phyloP scores from a whole-genome alignment of 1,140 invertebrate genomes.

The Hylaeus volcanicus region DNA sequence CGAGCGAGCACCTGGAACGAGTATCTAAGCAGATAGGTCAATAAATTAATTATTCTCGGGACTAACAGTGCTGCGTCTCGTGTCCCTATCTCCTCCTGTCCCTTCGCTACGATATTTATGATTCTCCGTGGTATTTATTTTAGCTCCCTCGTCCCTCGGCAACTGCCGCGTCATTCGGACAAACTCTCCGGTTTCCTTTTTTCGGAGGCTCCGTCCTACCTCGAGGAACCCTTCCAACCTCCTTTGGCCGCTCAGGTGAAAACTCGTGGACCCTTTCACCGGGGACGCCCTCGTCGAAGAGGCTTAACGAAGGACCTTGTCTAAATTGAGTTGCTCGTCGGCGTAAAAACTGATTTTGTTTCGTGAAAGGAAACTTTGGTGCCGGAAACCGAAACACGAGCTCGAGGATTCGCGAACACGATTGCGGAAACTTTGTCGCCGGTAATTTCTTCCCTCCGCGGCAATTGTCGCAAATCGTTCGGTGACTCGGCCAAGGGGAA shows the following conservation, averaged over 20 bases:
- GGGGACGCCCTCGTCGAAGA: background rate
- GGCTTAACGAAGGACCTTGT: background rate
- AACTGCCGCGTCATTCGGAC: slow-evolving; percentile 32
- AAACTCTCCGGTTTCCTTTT: background rate
- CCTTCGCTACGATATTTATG: slow-evolving; percentile 66
- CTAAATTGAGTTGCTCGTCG: background rate
- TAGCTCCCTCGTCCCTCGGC: slow-evolving; percentile 70
- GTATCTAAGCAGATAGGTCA: slow-evolving; percentile 48
- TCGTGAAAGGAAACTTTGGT: no score
- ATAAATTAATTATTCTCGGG: slow-evolving; percentile 63
- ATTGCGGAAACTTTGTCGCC: no score
- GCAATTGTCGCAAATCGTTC: slow-evolving; percentile 23
- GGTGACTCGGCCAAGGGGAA: background rate
- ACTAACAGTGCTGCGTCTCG: slow-evolving; percentile 29
- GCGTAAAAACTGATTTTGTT: no score
- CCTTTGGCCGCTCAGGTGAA: background rate
- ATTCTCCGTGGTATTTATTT: slow-evolving; percentile 71
- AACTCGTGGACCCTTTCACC: background rate
- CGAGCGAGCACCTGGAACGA: slow-evolving; percentile 28
- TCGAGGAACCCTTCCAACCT: background rate
- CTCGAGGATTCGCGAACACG: no score
- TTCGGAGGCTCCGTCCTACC: background rate
- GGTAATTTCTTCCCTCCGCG: no score
- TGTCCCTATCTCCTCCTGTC: background rate
- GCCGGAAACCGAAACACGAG: no score